Percentiles rank a stretch among this genome's conserved stretches.
These are phyloP conservation scores for Columba janthina DNA, from an alignment of 2,113 vertebrate species.

Conservation along the genomic window DNA sequence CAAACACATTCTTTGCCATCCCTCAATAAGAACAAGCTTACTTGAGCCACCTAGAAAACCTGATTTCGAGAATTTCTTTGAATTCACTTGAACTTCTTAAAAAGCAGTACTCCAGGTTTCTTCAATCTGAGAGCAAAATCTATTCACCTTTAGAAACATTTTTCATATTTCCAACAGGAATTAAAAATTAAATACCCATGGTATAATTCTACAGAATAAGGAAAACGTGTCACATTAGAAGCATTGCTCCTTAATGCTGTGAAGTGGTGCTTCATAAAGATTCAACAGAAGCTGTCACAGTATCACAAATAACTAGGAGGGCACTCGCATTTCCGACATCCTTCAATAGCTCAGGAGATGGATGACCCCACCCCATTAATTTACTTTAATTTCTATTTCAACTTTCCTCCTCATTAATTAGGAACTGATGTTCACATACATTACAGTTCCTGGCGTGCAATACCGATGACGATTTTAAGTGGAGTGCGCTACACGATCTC, in stretches of 20 bases:
- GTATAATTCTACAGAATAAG: not conserved
- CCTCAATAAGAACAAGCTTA: not conserved
- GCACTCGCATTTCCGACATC: not conserved
- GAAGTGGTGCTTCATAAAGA: not conserved
- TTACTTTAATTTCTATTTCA: not conserved
- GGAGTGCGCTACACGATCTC: rapidly evolving
- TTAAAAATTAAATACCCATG: not conserved
- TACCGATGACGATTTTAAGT: too few relatives aligned
- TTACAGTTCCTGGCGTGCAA: not conserved
- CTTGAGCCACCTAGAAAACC: not conserved
- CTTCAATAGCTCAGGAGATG: not conserved
- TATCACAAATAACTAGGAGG: not conserved
- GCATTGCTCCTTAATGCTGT: not conserved
- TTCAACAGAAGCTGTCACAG: not conserved
- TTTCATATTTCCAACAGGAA: not conserved
- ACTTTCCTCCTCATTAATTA: not conserved
- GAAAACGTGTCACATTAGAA: rapidly evolving
- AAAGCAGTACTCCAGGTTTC: not conserved
- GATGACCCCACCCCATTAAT: not conserved
- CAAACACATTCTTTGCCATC: not conserved
- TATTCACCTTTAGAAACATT: not conserved
- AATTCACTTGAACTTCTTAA: not conserved
- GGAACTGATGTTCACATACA: not conserved
- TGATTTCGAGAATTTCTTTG: not conserved
- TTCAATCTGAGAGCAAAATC: not conserved